These are phyloP conservation scores for Panulirus ornatus DNA, from an alignment of 1,140 invertebrate species.

Conservation along the genomic window DNA sequence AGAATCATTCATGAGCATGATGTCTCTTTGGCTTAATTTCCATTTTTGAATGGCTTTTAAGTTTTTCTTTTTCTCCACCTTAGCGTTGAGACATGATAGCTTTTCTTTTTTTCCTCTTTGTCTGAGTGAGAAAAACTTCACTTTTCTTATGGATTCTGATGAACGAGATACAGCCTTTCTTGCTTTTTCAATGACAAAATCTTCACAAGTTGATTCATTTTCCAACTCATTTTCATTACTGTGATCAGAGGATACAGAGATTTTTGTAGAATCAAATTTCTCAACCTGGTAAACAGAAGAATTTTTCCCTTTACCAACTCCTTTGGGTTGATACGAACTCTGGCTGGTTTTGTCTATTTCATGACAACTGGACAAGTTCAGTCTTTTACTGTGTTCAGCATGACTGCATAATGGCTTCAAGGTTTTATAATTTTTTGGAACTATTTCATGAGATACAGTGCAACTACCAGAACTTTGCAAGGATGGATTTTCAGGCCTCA, in stretches of 20 bases:
- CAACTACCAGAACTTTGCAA: not conserved
- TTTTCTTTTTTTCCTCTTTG: not conserved
- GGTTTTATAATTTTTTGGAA: not conserved
- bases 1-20: not conserved
- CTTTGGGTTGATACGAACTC: not conserved
- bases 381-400: not conserved
- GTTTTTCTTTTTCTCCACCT: not conserved
- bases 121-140: not conserved
- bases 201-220: not conserved
- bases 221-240: not conserved
- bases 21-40: not conserved
- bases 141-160: not conserved
- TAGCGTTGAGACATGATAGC: not conserved
- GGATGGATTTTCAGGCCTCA: not conserved
- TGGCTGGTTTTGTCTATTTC: too few species aligned
- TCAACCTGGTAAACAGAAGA: not conserved
- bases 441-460: not conserved
- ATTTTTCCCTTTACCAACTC: not conserved
- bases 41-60: not conserved
- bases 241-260: not conserved
- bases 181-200: not conserved
- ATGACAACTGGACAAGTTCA: too few species aligned
- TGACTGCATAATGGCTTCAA: not conserved
- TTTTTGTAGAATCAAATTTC: not conserved
- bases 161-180: not conserved